These are phyloP conservation scores for Neodon shergylaensis DNA, from an alignment of 2,113 vertebrate genomes.

Conservation along the genomic window DNA sequence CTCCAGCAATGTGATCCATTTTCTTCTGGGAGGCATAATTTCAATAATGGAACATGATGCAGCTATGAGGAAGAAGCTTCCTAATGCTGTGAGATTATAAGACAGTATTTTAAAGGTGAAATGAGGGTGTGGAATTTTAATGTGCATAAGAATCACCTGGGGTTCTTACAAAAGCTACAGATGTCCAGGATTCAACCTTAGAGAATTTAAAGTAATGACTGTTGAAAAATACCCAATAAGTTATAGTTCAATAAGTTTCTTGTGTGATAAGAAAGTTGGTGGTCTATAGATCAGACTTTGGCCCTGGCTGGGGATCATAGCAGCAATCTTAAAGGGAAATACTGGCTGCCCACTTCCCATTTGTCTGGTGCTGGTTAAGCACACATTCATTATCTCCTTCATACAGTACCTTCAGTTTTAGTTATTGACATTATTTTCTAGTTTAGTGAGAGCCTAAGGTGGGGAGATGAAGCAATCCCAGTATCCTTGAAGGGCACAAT, in stretches of 20 bases:
- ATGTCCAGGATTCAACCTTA: background rate
- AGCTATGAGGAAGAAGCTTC: background rate
- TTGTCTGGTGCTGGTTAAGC: background rate
- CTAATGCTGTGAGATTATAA: background rate
- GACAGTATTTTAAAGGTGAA: background rate
- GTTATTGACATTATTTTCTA: background rate
- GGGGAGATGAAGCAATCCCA: background rate
- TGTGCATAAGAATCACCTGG: background rate
- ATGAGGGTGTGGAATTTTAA: background rate
- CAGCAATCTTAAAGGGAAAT: background rate
- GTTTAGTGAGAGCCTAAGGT: background rate
- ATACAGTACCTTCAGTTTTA: background rate
- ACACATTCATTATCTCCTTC: background rate
- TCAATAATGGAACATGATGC: background rate
- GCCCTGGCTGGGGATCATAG: background rate
- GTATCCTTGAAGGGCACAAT: background rate
- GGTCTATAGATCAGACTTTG: constrained; percentile 10
- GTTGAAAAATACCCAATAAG: background rate
- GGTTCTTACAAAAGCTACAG: background rate
- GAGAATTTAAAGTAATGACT: background rate
- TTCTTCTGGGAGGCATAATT: background rate
- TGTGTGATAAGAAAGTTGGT: background rate
- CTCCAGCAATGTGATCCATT: background rate
- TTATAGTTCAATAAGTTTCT: constrained; percentile 18
- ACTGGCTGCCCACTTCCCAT: background rate